Conservation (phyloP, 2,113 vertebrate genomes). For the Lepus americanus region DNA sequence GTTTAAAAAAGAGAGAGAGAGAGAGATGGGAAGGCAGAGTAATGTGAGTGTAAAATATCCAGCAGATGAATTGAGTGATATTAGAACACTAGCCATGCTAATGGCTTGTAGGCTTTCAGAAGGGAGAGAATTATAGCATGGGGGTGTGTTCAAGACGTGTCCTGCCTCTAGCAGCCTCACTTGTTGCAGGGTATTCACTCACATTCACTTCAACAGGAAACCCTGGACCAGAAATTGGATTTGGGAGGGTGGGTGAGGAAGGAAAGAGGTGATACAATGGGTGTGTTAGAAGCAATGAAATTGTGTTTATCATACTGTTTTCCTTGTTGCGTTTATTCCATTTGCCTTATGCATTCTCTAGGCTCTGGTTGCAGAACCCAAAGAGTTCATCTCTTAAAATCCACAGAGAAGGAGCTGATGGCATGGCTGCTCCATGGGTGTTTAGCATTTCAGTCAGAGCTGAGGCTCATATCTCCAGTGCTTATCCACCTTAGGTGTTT, state of each 20-base stretch:
- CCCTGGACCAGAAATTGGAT: background rate
- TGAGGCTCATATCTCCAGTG: background rate
- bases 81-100: rapidly evolving
- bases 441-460: background rate
- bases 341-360: background rate
- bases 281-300: background rate
- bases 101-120: background rate
- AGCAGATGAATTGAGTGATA: too few species aligned
- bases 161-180: background rate
- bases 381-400: background rate
- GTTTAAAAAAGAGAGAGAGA: background rate
- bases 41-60: rapidly evolving
- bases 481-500: background rate
- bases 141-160: background rate
- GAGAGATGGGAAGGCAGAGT: background rate
- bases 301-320: background rate
- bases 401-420: background rate
- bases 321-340: background rate
- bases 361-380: background rate
- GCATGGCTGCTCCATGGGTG: background rate
- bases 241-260: rapidly evolving
- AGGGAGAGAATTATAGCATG: background rate
- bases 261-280: background rate
- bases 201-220: background rate
- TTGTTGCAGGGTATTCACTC: background rate